Percentiles rank a stretch among this genome's conserved stretches.
Conservation (phyloP, 2,797 vertebrate genomes). For the Pangasius macronema region DNA sequence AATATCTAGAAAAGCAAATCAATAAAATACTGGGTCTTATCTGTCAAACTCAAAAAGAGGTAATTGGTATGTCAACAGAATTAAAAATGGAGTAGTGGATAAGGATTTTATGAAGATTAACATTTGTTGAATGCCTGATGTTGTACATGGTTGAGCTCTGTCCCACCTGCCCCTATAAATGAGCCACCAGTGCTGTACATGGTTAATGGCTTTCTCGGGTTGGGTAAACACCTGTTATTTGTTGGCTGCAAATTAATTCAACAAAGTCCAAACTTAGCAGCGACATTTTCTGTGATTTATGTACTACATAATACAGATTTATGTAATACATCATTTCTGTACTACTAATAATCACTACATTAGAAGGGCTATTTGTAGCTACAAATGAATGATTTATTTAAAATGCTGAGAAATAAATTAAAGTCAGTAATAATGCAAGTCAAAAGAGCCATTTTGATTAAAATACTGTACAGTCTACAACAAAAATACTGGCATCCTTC, state of each 20-base stretch:
- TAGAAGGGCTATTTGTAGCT: neutral
- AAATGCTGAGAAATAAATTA: neutral
- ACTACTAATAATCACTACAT: too few relatives aligned
- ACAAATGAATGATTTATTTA: neutral
- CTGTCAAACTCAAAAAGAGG: neutral
- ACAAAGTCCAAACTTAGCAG: neutral
- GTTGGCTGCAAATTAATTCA: neutral
- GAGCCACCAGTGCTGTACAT: neutral
- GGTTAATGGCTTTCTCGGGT: constrained; percentile 13
- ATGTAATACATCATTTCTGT: neutral
- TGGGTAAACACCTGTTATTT: constrained; percentile 16
- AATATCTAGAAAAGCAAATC: neutral
- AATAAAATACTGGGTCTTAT: neutral
- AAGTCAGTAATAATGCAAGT: neutral
- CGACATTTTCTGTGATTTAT: constrained; percentile 2
- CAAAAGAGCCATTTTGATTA: neutral
- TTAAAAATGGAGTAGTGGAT: neutral
- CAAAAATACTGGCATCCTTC: neutral
- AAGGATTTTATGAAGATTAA: neutral
- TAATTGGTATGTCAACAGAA: neutral
- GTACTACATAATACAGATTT: neutral
- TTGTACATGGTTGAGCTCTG: neutral
- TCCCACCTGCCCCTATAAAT: neutral
- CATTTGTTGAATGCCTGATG: neutral
- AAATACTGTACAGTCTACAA: neutral